These are phyloP conservation scores for Lineus longissimus DNA, from an alignment of 1,140 invertebrate species.

Conservation along the genomic window DNA sequence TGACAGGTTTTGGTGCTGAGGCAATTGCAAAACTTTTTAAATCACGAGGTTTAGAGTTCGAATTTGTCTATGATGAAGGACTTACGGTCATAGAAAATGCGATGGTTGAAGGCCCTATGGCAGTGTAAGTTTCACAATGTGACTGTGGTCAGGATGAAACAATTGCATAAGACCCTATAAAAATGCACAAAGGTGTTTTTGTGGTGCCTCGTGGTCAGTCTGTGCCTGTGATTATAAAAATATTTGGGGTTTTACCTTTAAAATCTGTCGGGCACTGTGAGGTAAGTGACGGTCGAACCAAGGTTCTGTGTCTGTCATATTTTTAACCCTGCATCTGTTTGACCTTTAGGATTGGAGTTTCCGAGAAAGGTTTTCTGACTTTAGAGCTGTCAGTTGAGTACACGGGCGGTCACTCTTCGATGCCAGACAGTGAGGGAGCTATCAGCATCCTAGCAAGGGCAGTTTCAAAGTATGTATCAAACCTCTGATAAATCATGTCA, in stretches of 20 bases:
- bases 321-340: neutral
- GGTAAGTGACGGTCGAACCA: too few relatives aligned
- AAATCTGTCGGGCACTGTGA: too few relatives aligned
- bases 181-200: too few relatives aligned
- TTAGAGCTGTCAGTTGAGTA: slow-evolving; percentile 53
- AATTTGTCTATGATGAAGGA: slow-evolving; percentile 62
- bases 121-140: slow-evolving; percentile 47
- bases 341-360: slow-evolving; percentile 55
- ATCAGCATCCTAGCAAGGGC: slow-evolving; percentile 58
- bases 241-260: too few relatives aligned
- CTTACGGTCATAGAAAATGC: slow-evolving; percentile 50
- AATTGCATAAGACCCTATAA: too few relatives aligned
- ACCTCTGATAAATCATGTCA: too few relatives aligned
- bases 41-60: slow-evolving; percentile 49
- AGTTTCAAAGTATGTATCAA: slow-evolving; percentile 45
- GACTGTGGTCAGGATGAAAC: too few relatives aligned
- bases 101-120: slow-evolving; percentile 52
- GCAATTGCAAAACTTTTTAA: slow-evolving; percentile 48
- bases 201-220: too few relatives aligned
- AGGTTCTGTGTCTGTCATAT: too few relatives aligned
- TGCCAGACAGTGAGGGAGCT: slow-evolving; percentile 56
- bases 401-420: slow-evolving; percentile 59
- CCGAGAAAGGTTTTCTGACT: slow-evolving; percentile 59
- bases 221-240: too few relatives aligned
- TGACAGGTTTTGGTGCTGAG: slow-evolving; percentile 53